phyloP scores from a whole-genome alignment of 2,797 vertebrate species.

The Crocodylus rhombifer region DNA sequence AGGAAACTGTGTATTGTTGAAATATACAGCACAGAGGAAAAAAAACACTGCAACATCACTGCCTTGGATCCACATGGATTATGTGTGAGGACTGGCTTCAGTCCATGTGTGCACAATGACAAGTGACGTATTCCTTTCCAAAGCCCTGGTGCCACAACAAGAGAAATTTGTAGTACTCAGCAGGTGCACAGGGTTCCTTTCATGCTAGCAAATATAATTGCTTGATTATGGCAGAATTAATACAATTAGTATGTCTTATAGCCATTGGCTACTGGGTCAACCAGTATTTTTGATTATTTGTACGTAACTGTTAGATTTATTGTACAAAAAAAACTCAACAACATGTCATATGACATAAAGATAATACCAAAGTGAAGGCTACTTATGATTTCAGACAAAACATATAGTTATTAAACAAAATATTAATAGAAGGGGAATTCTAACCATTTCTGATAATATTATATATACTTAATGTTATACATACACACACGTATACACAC shows the following conservation, averaged over 20 bases:
- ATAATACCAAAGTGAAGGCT: background rate
- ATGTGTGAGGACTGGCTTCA: background rate
- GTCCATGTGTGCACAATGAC: background rate
- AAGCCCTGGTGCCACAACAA: too few species aligned
- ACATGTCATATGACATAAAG: fast-evolving
- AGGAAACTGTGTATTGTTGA: background rate
- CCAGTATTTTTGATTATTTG: background rate
- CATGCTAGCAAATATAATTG: background rate
- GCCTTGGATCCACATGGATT: background rate
- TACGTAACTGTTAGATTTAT: background rate
- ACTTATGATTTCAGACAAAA: background rate
- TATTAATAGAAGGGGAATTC: background rate
- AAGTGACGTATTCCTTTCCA: background rate
- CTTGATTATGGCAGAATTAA: background rate
- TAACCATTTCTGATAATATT: background rate
- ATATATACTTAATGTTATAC: too few species aligned
- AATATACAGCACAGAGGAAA: background rate
- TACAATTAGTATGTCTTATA: background rate
- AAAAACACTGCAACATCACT: background rate
- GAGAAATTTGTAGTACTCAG: background rate
- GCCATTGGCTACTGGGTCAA: background rate
- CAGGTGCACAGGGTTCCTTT: background rate
- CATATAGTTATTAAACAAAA: background rate
- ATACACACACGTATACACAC: too few species aligned
- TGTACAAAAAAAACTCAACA: background rate